Conservation (phyloP, 2,113 vertebrate genomes). For the Xenopus tropicalis region UCB_Xtro_10.0 CM004451.2:23828001-23828500, state of each 20-base stretch:
- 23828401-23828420: no score
- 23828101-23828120: constrained; percentile 61
- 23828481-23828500: no score
- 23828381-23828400: no score
- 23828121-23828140: constrained; percentile 51
- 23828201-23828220: neutral
- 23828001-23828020: constrained; percentile 67
- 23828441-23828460: no score
- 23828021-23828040: constrained; percentile 59
- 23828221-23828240: constrained; percentile 19
- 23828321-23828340: neutral
- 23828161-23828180: constrained; percentile 45
- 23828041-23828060: constrained; percentile 57
- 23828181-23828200: constrained; percentile 15
- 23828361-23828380: constrained; percentile 8
- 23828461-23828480: no score
- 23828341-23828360: neutral
- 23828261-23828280: constrained; percentile 12
- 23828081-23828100: constrained; percentile 63
- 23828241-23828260: constrained; percentile 26
- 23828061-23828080: constrained; percentile 59
- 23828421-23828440: no score
- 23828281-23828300: constrained; percentile 2
- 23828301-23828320: neutral
- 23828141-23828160: constrained; percentile 50